A percentile compares a stretch with the other conserved stretches of the same genome.
Evolutionary conservation across 1,140 invertebrate genomes (phyloP).

Genomic region (Calliphora vicina): DNA sequence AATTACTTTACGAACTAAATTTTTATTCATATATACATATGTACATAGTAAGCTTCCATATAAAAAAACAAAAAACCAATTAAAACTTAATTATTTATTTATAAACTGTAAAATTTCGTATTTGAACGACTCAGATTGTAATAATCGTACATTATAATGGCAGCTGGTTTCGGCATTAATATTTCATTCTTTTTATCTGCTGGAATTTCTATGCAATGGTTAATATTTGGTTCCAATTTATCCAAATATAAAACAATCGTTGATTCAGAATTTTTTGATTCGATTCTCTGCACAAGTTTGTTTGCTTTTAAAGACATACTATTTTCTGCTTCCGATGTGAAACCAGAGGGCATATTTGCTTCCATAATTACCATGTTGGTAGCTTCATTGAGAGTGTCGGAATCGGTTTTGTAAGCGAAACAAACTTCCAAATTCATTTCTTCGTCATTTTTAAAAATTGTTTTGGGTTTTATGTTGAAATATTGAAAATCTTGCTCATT

Average conservation of each 20-base stretch:
- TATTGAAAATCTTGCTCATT: constrained; percentile 80
- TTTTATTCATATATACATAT: too few relatives aligned
- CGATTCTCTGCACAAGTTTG: constrained; percentile 68
- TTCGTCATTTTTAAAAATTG: constrained; percentile 75
- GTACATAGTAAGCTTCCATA: too few relatives aligned
- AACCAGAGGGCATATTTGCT: constrained; percentile 84
- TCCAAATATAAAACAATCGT: constrained; percentile 86
- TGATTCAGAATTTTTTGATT: constrained; percentile 79
- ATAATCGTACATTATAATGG: constrained; percentile 89
- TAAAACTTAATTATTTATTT: too few relatives aligned
- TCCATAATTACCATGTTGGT: constrained; percentile 93
- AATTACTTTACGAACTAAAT: too few relatives aligned
- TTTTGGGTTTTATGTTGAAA: constrained; percentile 80
- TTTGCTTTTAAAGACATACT: constrained; percentile 45
- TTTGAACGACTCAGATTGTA: constrained; percentile 81
- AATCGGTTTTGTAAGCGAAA: constrained; percentile 52
- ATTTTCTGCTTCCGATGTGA: constrained; percentile 65
- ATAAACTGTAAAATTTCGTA: constrained; percentile 72
- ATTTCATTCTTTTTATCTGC: constrained; percentile 85
- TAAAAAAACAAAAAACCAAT: too few relatives aligned
- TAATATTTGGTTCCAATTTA: constrained; percentile 71
- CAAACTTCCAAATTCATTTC: constrained; percentile 78
- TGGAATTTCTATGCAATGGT: constrained; percentile 82
- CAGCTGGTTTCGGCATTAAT: constrained; percentile 83
- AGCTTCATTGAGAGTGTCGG: constrained; percentile 1